These are phyloP conservation scores for Characodon lateralis DNA, from an alignment of 2,797 vertebrate species.

Conservation along the genomic window DNA sequence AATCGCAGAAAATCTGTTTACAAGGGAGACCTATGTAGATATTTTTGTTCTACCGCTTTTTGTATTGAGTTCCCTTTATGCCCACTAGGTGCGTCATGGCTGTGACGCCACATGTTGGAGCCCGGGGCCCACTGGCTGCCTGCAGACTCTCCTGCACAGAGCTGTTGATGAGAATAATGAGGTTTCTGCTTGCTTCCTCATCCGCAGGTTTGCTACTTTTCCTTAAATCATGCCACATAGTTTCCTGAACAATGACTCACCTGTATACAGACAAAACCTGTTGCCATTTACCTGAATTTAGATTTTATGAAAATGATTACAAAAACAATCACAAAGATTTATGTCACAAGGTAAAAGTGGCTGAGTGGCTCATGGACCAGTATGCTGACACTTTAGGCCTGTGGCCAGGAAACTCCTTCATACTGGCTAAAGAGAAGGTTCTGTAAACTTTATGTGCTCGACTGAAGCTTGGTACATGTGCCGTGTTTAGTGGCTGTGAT, in stretches of 20 bases:
- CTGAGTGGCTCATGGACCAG: too few relatives aligned
- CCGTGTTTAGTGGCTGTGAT: constrained; percentile 88
- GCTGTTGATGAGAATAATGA: constrained; percentile 97
- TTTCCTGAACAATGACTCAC: not conserved
- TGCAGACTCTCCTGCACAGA: constrained; percentile 93
- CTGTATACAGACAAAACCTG: not conserved
- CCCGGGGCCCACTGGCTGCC: constrained; percentile 89
- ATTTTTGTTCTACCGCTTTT: not conserved
- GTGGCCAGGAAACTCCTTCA: not conserved
- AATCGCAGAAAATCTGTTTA: too few relatives aligned
- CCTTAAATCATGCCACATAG: not conserved
- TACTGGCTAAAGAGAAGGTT: not conserved
- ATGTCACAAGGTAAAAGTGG: too few relatives aligned
- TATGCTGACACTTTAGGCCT: not conserved
- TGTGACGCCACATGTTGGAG: constrained; percentile 96
- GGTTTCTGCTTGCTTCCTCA: constrained; percentile 91
- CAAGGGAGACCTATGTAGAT: too few relatives aligned
- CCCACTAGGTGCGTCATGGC: constrained; percentile 92
- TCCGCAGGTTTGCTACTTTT: constrained; percentile 88
- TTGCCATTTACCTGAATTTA: not conserved
- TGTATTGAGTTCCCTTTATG: not conserved
- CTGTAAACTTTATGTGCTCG: not conserved
- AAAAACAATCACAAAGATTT: too few relatives aligned
- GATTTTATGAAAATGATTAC: not conserved
- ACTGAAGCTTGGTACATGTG: not conserved